Percentiles rank a stretch among this genome's conserved stretches.
Evolutionary conservation across 2,888 invertebrate genomes (phyloP).

Genomic region (Tipula lateralis): DNA sequence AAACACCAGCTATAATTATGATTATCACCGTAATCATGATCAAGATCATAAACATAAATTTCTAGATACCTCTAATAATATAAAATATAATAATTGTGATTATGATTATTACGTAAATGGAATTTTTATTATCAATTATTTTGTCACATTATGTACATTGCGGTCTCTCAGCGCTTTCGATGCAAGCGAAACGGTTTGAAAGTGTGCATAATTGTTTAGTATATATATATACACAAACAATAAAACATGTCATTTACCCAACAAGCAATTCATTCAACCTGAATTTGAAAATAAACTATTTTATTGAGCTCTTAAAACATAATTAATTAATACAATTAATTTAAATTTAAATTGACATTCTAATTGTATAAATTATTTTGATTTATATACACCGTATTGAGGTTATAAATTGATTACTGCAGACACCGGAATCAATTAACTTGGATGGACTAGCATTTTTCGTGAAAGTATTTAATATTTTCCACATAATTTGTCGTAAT

Average conservation of each 20-base stretch:
- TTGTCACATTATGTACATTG: background rate
- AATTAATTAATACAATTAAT: background rate
- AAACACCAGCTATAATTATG: background rate
- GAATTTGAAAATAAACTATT: too few relatives aligned
- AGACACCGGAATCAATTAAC: background rate
- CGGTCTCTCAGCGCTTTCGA: background rate
- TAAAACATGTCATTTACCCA: background rate
- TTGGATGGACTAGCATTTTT: background rate
- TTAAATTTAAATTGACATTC: background rate
- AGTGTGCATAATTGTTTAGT: background rate
- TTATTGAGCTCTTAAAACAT: too few relatives aligned
- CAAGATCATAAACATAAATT: conserved; percentile 19
- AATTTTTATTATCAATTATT: conserved; percentile 1
- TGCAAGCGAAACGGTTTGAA: background rate
- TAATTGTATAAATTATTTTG: background rate
- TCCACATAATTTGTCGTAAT: background rate
- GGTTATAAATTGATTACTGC: background rate
- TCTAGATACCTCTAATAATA: background rate
- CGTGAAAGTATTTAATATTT: background rate
- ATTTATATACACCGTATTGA: background rate
- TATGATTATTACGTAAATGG: background rate
- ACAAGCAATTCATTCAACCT: background rate
- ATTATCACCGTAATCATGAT: background rate
- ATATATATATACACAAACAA: too few relatives aligned
- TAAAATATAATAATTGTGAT: background rate